A percentile compares a stretch with the other conserved stretches of the same genome.
These are phyloP conservation scores for Chydorus sphaericus DNA, from an alignment of 2,888 invertebrate species.

Conservation along the genomic window DNA sequence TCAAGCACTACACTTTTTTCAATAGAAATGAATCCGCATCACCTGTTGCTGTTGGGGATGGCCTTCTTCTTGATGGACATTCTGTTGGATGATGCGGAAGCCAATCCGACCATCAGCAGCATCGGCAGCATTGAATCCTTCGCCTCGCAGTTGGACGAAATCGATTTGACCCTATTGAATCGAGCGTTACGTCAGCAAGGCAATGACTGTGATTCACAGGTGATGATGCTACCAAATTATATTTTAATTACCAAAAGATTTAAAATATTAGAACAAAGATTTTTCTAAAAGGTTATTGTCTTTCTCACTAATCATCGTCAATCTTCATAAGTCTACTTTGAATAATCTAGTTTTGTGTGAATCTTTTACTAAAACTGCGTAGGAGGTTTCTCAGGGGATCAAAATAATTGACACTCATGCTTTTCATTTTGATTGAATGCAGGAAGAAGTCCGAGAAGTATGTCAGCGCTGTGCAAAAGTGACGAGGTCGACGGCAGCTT, in stretches of 20 bases:
- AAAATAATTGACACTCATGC: too few relatives aligned
- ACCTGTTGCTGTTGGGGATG: neutral
- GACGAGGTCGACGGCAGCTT: conserved; percentile 40
- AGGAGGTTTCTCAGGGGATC: too few relatives aligned
- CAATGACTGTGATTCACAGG: conserved; percentile 10
- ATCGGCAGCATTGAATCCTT: neutral
- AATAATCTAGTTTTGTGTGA: too few relatives aligned
- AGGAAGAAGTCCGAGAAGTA: conserved; percentile 39
- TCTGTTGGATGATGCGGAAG: neutral
- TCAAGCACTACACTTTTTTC: neutral
- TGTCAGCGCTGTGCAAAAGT: conserved; percentile 47
- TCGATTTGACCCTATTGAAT: conserved; percentile 5
- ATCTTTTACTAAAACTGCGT: too few relatives aligned
- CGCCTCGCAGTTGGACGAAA: neutral
- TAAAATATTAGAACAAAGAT: neutral
- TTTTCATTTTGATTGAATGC: conserved; percentile 22
- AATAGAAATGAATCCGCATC: neutral
- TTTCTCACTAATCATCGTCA: too few relatives aligned
- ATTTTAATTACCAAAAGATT: too few relatives aligned
- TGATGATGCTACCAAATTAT: too few relatives aligned
- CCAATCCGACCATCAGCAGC: neutral
- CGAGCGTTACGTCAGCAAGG: conserved; percentile 14
- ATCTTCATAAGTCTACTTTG: too few relatives aligned
- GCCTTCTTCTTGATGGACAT: neutral
- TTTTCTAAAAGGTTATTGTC: neutral